Evolutionary conservation across 2,113 vertebrate genomes (phyloP).

Genomic region (Lathamus discolor): DNA sequence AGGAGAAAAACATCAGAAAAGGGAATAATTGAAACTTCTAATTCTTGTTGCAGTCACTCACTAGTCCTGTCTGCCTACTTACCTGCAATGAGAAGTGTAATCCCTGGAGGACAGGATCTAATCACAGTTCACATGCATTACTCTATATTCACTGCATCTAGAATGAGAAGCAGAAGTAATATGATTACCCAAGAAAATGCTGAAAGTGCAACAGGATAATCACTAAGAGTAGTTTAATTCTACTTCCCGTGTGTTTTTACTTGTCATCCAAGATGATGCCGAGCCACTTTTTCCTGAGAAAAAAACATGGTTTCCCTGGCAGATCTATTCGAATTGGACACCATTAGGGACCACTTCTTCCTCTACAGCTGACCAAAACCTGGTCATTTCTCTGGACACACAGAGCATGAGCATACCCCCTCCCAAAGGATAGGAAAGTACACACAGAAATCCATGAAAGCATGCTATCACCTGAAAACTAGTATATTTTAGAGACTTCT

Average conservation of each 20-base stretch:
- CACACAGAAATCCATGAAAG: background rate
- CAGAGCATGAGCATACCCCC: background rate
- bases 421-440: fast-evolving
- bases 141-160: background rate
- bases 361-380: background rate
- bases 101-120: background rate
- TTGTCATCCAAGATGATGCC: background rate
- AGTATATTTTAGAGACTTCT: background rate
- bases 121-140: background rate
- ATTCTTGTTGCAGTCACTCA: background rate
- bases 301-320: background rate
- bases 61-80: background rate
- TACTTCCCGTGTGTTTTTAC: background rate
- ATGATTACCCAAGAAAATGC: background rate
- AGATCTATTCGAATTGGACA: background rate
- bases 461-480: background rate
- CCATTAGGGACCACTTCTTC: background rate
- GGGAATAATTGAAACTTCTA: background rate
- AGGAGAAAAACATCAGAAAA: background rate
- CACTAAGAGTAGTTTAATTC: background rate
- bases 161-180: background rate
- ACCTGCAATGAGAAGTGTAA: background rate
- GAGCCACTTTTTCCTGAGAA: background rate
- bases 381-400: background rate
- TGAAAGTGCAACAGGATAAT: background rate